Evolutionary conservation across 2,113 vertebrate genomes (phyloP).

Genomic region (Dipodomys merriami): DNA sequence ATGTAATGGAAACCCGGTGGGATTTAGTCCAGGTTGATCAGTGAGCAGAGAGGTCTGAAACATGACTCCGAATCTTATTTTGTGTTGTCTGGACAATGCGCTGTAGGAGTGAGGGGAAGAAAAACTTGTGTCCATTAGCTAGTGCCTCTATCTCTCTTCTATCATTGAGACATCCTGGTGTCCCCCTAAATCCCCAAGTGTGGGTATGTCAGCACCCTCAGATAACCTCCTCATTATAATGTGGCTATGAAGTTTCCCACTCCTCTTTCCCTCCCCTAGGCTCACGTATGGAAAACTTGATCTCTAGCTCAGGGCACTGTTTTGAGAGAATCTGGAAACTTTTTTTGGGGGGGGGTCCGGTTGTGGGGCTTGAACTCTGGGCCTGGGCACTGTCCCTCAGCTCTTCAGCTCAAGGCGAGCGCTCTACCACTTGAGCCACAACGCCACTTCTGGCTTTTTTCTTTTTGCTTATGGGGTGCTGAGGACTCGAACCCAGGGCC

Average conservation of each 20-base stretch:
- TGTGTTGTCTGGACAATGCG: neutral
- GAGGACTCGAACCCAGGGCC: too few relatives aligned
- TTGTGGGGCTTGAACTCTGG: too few relatives aligned
- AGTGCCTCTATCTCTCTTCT: neutral
- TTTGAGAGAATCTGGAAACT: neutral
- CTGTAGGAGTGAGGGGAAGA: neutral
- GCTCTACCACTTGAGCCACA: too few relatives aligned
- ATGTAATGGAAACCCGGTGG: rapidly evolving
- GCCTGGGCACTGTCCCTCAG: too few relatives aligned
- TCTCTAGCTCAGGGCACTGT: neutral
- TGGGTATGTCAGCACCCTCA: neutral
- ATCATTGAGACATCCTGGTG: neutral
- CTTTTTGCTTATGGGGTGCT: too few relatives aligned
- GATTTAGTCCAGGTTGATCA: neutral
- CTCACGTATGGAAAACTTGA: neutral
- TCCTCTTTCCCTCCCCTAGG: neutral
- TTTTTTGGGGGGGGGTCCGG: neutral
- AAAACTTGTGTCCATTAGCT: neutral
- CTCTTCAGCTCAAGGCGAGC: too few relatives aligned
- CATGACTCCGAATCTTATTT: neutral
- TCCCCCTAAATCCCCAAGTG: neutral
- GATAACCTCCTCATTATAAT: neutral
- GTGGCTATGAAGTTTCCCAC: neutral
- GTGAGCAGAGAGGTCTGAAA: neutral
- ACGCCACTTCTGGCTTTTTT: too few relatives aligned